Conservation (phyloP, 2,113 vertebrate genomes). For the Pungitius pungitius region DNA sequence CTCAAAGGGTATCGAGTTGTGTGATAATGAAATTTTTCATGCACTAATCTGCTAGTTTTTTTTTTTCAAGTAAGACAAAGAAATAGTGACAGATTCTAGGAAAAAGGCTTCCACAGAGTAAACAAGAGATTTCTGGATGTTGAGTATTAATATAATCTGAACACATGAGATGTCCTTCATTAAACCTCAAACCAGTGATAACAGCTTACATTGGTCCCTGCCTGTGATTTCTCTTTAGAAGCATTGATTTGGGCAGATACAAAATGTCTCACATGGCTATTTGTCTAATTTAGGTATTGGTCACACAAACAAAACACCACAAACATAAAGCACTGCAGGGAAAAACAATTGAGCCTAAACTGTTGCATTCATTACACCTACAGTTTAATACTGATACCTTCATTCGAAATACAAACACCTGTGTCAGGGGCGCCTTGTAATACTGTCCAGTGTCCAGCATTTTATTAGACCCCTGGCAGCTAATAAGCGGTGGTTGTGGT, state of each 20-base stretch:
- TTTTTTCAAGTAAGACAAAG: neutral
- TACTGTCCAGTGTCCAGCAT: neutral
- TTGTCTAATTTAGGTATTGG: neutral
- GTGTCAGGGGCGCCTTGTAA: neutral
- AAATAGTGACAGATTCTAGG: neutral
- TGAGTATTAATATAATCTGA: neutral
- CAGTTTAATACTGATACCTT: neutral
- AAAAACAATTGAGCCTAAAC: neutral
- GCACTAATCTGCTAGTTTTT: neutral
- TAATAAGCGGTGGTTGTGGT: neutral
- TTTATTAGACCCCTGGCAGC: neutral
- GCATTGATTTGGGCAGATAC: neutral
- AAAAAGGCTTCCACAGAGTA: neutral
- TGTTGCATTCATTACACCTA: neutral
- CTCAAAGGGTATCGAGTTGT: constrained; percentile 6
- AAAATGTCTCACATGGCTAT: neutral
- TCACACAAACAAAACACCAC: neutral
- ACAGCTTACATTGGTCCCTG: neutral
- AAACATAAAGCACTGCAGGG: neutral
- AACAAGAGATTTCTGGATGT: neutral
- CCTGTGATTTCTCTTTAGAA: neutral
- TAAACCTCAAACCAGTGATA: neutral
- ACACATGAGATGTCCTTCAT: neutral
- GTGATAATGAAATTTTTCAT: neutral
- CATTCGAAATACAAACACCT: neutral